Evolutionary conservation across 1,140 invertebrate genomes (phyloP), one percentile per base, ranked within the genome.

Genomic region (Nilaparvata lugens): DNA sequence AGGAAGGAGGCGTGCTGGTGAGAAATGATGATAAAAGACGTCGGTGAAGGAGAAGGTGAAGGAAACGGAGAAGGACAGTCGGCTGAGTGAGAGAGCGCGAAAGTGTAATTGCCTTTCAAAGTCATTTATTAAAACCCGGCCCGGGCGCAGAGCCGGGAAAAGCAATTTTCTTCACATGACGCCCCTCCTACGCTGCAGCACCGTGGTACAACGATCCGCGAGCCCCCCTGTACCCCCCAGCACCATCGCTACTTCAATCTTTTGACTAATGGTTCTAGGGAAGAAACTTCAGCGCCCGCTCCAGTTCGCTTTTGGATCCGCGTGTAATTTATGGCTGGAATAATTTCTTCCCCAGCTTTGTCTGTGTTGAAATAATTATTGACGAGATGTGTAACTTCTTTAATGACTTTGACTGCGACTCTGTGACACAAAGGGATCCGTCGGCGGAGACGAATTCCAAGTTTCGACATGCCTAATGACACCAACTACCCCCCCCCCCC

Each of bases 31-130:
- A 54, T 38, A 60, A 38, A 60, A 52, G 52, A 52, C 28, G 59
- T 38, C 24, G 35, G 52, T 35, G 52, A 40, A 24, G 28, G 53
- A 25, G 53, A 31, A 31, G 7, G 28, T 11, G 53, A 28, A 48
- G 45, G 14, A 48, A 48, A 48, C 16, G 21, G 45, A 48, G 6
- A 48, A 48, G 21, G 45, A 48, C 11, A 48, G 31, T 48, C 45
- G 14, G 16, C 16, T 16, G 45, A 48, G 45, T 16, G 45, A 48
- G 45, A 55, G 23, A 51, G 48, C 18, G 55, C 54, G 59, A 60
- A 60, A 60, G 59, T 60, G 45, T 60, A 60, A 60, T 60, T 60
- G 59, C 59, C 59, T 60, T 60, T 60, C 51, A 60, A 60, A 60
- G 59, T 60, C 59, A 60, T 60, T 60, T 60, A 60, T 60, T 60